Conservation (phyloP, 2,113 vertebrate genomes). For the Thryonomys swinderianus region DNA sequence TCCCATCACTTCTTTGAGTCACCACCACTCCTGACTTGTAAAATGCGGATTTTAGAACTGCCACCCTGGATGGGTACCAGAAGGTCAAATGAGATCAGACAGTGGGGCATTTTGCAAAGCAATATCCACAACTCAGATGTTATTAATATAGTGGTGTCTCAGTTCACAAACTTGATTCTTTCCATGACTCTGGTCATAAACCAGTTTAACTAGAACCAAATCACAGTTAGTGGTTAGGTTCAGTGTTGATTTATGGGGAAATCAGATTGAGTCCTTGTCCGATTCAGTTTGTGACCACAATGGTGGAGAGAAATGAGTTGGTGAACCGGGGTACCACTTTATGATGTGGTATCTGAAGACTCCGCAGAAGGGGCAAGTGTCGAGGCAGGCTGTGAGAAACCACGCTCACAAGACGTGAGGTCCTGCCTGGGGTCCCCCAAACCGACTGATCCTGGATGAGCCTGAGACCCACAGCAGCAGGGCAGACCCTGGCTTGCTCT, state of each 20-base stretch:
- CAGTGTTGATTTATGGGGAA: not conserved
- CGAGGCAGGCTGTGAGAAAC: not conserved
- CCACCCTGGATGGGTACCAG: not conserved
- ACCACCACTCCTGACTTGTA: not conserved
- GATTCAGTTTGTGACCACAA: not conserved
- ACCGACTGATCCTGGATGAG: not conserved
- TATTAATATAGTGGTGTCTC: not conserved
- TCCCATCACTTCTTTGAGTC: slow-evolving; percentile 18
- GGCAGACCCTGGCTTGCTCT: not conserved
- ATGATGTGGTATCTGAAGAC: not conserved
- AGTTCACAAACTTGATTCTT: not conserved
- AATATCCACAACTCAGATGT: not conserved
- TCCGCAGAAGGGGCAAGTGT: not conserved
- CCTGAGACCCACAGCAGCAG: not conserved
- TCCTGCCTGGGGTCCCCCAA: not conserved
- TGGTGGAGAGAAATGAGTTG: not conserved
- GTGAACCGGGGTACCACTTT: not conserved
- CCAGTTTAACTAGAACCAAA: not conserved
- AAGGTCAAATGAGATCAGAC: not conserved
- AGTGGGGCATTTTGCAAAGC: not conserved
- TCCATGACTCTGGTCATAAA: not conserved
- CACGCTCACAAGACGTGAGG: not conserved
- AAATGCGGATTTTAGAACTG: not conserved
- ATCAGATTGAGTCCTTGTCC: not conserved
- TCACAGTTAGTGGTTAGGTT: not conserved